phyloP scores from a whole-genome alignment of 53 echinoderm and acorn worm species.

The Paracentrotus lividus region DNA sequence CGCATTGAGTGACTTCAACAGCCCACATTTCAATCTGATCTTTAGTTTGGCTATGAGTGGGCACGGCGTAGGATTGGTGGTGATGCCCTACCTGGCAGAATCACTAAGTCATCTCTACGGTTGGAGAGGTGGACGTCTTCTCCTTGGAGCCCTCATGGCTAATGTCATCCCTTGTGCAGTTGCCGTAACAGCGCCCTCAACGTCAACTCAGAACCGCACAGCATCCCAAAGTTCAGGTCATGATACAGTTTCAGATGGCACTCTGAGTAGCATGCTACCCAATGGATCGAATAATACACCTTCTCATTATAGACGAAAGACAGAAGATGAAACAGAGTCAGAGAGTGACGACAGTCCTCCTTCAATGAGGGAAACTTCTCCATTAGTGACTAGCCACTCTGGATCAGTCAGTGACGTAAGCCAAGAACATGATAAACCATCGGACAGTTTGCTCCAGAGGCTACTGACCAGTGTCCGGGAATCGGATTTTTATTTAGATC shows the following conservation, averaged over 20 bases:
- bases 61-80: neutral
- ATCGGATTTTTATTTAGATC: conserved; percentile 1
- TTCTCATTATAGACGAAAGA: neutral
- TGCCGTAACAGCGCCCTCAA: neutral
- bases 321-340: neutral
- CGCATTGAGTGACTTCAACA: neutral
- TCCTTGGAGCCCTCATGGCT: neutral
- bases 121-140: neutral
- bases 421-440: neutral
- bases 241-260: neutral
- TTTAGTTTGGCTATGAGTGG: neutral
- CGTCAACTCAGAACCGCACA: neutral
- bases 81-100: neutral
- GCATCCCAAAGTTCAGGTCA: neutral
- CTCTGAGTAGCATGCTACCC: neutral
- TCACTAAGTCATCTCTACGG: neutral
- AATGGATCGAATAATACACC: neutral
- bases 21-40: neutral
- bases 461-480: neutral
- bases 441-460: neutral
- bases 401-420: neutral
- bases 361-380: neutral
- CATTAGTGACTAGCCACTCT: neutral
- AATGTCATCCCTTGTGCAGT: conserved; percentile 5
- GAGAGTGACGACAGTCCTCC: neutral